phyloP scores from a whole-genome alignment of 2,113 vertebrate species.

The Pholis gunnellus region DNA sequence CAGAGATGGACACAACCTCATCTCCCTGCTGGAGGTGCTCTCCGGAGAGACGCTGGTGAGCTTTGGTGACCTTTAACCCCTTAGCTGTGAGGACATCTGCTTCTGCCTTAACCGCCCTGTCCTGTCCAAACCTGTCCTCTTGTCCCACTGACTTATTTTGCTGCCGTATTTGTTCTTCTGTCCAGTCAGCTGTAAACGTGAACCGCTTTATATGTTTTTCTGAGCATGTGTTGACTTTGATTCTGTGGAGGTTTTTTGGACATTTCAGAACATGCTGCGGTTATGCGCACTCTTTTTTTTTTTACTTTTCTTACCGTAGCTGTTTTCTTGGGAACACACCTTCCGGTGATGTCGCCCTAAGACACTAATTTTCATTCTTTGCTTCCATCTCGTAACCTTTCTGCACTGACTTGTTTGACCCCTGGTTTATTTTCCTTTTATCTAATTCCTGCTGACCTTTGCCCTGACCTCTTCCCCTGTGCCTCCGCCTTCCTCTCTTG shows the following conservation, averaged over 20 bases:
- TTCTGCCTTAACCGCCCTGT: slow-evolving; percentile 28
- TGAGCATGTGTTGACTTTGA: slow-evolving; percentile 61
- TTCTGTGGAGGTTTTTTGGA: slow-evolving; percentile 30
- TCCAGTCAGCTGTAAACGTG: slow-evolving; percentile 22
- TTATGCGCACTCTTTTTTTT: slow-evolving; percentile 37
- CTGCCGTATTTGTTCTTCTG: slow-evolving; percentile 14
- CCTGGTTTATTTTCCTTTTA: slow-evolving; percentile 69
- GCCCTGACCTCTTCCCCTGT: slow-evolving; percentile 86
- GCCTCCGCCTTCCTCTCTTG: slow-evolving; percentile 84
- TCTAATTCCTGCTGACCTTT: slow-evolving; percentile 88
- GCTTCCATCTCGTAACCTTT: slow-evolving; percentile 79
- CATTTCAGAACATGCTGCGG: slow-evolving; percentile 54
- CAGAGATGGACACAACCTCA: slow-evolving; percentile 96
- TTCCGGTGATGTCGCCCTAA: slow-evolving; percentile 48
- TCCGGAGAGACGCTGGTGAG: slow-evolving; percentile 95
- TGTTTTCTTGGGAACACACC: slow-evolving; percentile 46
- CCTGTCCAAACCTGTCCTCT: slow-evolving; percentile 13
- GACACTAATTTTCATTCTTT: slow-evolving; percentile 76
- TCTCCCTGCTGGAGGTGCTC: slow-evolving; percentile 96
- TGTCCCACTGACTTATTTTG: slow-evolving; percentile 26
- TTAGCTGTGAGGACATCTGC: not conserved
- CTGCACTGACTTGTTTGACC: slow-evolving; percentile 78
- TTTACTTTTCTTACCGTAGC: slow-evolving; percentile 44
- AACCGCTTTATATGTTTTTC: slow-evolving; percentile 29
- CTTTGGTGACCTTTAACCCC: slow-evolving; percentile 26